Base-by-base conservation (phyloP, 2,888 invertebrate genomes). In the Gymnoscelis rufifasciata region DNA sequence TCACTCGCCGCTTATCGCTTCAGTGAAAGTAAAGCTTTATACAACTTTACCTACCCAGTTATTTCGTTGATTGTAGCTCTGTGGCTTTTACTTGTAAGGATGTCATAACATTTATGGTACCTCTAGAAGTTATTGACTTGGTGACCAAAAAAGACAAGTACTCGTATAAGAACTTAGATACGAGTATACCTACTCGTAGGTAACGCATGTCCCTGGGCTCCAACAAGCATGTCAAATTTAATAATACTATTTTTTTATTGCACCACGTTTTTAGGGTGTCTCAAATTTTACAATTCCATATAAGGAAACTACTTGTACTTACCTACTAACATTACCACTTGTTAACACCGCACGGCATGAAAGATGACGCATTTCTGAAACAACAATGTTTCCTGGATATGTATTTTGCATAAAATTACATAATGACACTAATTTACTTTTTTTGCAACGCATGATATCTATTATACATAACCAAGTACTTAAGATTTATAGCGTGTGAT, bases 21-120 rank as follows among this genome's bases (percentile, higher is more conserved):
- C 41, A 66, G 75, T 66, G 76, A 73, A 74, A 76, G 74, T 59
- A 52, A 49, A 53, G 26, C 40, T 43, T 43, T 47, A 59, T 38
- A 19, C 29, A 29, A 41, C 24, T 31, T 19, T 24, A 47, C 12
- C n/a, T 37, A 31, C 8, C 26, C 27, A 33, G 12, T 27, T 15
- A n/a, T 19, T 30, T 7, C 30, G 36, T 29, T 7, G 14, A 36
- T 42, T 19, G 35, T 28, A 23, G 15, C 3, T 8, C 12, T 19
- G 19, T 19, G 5, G 5, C 5, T 19, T 19, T 19, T 2, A 2
- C 19, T 19, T 2, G 3, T 5, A 3, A 19, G 19, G 5, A 19
- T 19, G 19, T 19, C 19, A 19, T 19, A 19, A 19, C 5, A 19
- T 19, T 19, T 19, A 3, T 19, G 5, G 5, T 19, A n/a, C n/a